phyloP scores from a whole-genome alignment of 92 coral and sea anemone genomes.

The Siderastrea siderea region DNA sequence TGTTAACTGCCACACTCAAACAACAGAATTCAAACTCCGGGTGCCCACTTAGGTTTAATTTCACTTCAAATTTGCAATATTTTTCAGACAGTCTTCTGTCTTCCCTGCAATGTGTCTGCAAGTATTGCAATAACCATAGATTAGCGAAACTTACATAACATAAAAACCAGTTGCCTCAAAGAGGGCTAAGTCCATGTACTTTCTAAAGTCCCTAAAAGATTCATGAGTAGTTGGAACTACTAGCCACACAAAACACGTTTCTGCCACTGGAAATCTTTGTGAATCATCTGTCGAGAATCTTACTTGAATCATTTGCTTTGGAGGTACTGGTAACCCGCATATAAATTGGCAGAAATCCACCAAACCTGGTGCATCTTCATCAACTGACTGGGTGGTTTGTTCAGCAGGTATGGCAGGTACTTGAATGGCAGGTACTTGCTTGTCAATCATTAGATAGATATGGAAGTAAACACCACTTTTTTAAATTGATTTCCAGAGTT shows the following conservation, averaged over 20 bases:
- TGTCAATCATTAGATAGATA: neutral
- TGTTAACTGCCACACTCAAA: neutral
- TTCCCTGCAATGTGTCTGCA: neutral
- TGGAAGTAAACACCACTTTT: neutral
- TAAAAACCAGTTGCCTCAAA: slow-evolving; percentile 8
- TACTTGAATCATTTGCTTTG: slow-evolving; percentile 7
- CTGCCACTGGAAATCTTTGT: slow-evolving; percentile 26
- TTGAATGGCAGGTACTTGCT: slow-evolving; percentile 25
- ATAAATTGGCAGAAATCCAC: slow-evolving; percentile 8
- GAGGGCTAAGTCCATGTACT: slow-evolving; percentile 38
- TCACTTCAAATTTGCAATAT: neutral
- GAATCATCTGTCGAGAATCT: slow-evolving; percentile 1
- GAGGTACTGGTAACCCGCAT: slow-evolving; percentile 10
- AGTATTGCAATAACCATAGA: neutral
- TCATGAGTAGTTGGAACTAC: slow-evolving; percentile 21
- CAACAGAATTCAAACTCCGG: neutral
- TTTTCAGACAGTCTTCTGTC: neutral
- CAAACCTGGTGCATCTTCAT: slow-evolving; percentile 4
- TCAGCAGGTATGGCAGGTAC: no score
- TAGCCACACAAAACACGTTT: slow-evolving; percentile 47
- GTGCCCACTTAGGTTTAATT: no score
- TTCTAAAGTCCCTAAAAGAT: slow-evolving; percentile 13
- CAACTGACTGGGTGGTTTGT: neutral
- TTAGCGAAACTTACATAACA: neutral
- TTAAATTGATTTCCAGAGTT: slow-evolving; percentile 1